Evolutionary conservation across 1,140 invertebrate species (phyloP), one percentile per base, ranked within the genome.

Genomic region (Brachionus calyciflorus): DNA sequence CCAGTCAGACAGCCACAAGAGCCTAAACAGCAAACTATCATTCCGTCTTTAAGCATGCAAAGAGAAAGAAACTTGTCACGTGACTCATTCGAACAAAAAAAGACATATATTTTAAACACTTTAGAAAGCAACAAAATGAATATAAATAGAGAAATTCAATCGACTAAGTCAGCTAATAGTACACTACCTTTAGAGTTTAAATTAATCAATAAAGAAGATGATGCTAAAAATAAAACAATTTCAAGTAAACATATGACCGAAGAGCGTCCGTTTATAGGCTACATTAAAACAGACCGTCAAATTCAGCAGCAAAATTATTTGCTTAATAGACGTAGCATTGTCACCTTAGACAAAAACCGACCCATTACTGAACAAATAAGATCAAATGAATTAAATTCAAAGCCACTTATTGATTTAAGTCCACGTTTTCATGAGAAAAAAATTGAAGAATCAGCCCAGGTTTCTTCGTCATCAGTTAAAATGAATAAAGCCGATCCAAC

Each of bases 161-260:
- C 55, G 17, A 17, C 33, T 21, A 60, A 60, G 37, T 33, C 12
- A 19, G 12, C 19, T 9, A 60, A 60, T 17, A 60, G 55, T 19
- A 60, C 55, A 19, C 37, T 60, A 17, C 55, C 55, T 17, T 37
- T 60, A 33, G 28, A 60, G 37, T 60, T 60, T 37, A 60, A 37
- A 30, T 19, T 60, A 17, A 60, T 60, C 14, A 60, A 60, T 37
- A 33, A 33, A 17, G 55, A 60, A n/a, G 55, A 60, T 19, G 55
- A 60, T n/a, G 55, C 30, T 33, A 60, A 17, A 7, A 60, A 37
- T 37, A 60, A 28, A 60, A 55, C 24, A 28, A 14, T 55, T 12
- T 55, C 53, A 28, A 28, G 33, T 10, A 55, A 28, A n/a, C 33
- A n/a, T n/a, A 9, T 40, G 28, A 33, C n/a, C 1, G 55, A 60